Base-by-base conservation (phyloP, 2,797 vertebrate genomes). In the Columba guinea region DNA sequence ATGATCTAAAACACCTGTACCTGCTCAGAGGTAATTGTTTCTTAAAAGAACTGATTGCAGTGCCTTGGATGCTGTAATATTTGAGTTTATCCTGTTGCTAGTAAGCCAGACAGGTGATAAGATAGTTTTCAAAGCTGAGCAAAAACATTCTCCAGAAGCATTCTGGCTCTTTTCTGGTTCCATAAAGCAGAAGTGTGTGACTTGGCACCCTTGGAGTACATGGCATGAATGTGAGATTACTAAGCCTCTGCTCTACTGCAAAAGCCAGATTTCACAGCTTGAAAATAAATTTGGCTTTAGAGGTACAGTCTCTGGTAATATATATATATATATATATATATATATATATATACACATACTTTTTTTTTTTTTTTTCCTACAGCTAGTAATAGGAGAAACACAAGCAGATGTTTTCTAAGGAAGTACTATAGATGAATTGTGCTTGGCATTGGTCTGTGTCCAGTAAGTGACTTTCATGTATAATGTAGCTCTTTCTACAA, bases 211-310 rank as follows among this genome's bases (percentile, higher is more conserved):
- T 48, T 0, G 3, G 52, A 75, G 34, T 34, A 46, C 35, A 6
- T 0, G 5, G n/a, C 1, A 1, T 32, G 18, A 32, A 13, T 76
- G 17, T 58, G 24, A 1, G 1, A 63, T 63, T 86, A 55, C 69
- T 58, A 58, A 87, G 44, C 19, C 39, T 80, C 34, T 39, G 19
- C 59, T 89, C 27, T 80, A 27, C 56, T 63, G 49, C 34, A 68
- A 64, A 95, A 71, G 32, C 35, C 39, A 59, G 34, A 68, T 73
- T 84, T 71, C 34, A 63, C 39, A 84, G 64, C 73, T 55, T 83
- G 60, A 62, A 94, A 89, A 65, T 39, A 74, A 32, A 82, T 87
- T 56, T 87, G 37, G 23, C 65, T 65, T 56, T 64, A 74, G 41
- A 78, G 10, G 30, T 74, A n/a, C 21, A 49, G 21, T 34, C 20